phyloP scores from a whole-genome alignment of 2,888 invertebrate species.

The Dioctria linearis region DNA sequence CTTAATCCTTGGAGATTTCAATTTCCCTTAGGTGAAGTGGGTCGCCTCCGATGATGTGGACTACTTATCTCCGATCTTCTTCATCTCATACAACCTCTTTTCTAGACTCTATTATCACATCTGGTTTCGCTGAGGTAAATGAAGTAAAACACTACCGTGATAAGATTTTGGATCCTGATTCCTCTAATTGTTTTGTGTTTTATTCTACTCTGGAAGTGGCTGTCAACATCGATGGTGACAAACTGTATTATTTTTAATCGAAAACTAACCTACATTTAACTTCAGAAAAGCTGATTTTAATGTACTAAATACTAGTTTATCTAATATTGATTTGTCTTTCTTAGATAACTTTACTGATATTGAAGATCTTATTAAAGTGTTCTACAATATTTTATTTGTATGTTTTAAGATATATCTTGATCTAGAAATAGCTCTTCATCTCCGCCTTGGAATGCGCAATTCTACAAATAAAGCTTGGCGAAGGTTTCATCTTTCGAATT shows the following conservation, averaged over 20 bases:
- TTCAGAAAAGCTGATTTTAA: neutral
- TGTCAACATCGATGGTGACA: neutral
- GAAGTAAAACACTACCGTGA: neutral
- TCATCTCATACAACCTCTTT: neutral
- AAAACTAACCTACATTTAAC: neutral
- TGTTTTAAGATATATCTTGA: neutral
- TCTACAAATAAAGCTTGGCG: neutral
- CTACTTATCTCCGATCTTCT: neutral
- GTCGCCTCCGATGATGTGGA: neutral
- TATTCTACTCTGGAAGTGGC: too few species aligned
- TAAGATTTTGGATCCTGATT: neutral
- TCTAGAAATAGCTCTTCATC: neutral
- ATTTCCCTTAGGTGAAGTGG: neutral
- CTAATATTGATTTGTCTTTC: neutral
- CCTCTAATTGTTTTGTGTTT: neutral
- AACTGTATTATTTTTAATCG: neutral
- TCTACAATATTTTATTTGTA: neutral
- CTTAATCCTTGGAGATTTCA: constrained; percentile 1
- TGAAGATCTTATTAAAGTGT: neutral
- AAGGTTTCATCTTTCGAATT: neutral
- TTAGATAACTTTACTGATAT: neutral
- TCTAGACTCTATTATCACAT: neutral
- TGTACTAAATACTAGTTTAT: neutral
- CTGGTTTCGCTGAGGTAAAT: neutral
- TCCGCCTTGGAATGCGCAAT: constrained; percentile 8